Evolutionary conservation across 30 jellyfish, hydroid and myxozoan species (phyloP), one percentile per base, ranked within the genome.

Genomic region (Aurelia sp.): DNA sequence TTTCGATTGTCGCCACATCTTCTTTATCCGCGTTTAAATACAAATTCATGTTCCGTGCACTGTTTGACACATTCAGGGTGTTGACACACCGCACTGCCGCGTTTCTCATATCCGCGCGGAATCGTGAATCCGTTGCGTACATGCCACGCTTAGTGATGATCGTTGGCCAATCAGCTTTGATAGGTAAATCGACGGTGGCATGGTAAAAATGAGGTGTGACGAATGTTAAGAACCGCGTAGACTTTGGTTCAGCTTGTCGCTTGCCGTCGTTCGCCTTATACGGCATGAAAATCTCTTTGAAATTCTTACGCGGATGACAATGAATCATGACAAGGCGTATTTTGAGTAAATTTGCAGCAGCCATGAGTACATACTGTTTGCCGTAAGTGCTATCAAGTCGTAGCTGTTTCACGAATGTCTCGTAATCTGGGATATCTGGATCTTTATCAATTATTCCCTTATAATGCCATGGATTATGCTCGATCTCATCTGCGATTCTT

Each of bases 161-260:
- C 13, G 96, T 76, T 9, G 98, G 98, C 98, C 98, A 91, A 51
- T 91, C 98, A 12, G 98, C 84, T 70, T 72, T 74, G 38, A 91
- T 86, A 16, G 96, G 96, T 44, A 81, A 72, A 86, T 91, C 96
- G 2, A 72, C 80, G 48, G 98, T 91, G 5, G 88, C 91, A 51
- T 91, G 96, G 72, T 85, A 91, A 65, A 84, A 91, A 63, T 91
- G 98, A 18, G 98, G 98, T 17, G 72, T 87, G 21, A 86, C 71
- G 85, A 85, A 91, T 38, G 98, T 91, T 47, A 91, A 92, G 55
- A 91, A 91, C 3, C 93, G 91, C 40, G 96, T 85, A 6, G 82
- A 18, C 13, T 30, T 68, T 59, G 72, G 74, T 2, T 72, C 85
- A 24, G 20, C 48, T 40, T 18, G 76, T 13, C 62, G 52, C 51